phyloP scores from a whole-genome alignment of 2,888 invertebrate genomes.

The Epicampocera succincta region DNA sequence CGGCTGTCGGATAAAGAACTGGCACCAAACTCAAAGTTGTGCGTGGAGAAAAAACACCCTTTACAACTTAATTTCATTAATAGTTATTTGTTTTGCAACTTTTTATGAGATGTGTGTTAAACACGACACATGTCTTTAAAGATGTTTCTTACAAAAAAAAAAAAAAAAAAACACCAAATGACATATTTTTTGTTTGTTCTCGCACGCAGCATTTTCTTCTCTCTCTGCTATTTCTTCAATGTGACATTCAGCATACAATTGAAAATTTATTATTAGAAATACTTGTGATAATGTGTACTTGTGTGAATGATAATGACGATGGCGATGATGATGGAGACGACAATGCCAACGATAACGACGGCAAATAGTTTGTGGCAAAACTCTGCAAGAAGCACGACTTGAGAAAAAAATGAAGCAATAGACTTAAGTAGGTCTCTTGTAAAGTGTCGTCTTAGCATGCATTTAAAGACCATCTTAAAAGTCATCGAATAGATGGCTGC shows the following conservation, averaged over 20 bases:
- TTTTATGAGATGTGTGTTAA: conserved; percentile 58
- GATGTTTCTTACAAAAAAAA: conserved; percentile 25
- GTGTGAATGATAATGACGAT: conserved; percentile 55
- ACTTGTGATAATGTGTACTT: conserved; percentile 51
- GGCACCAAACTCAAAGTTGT: not conserved
- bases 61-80: conserved; percentile 32
- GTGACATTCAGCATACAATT: conserved; percentile 54
- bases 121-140: conserved; percentile 62
- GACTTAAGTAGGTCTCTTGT: conserved; percentile 72
- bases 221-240: conserved; percentile 23
- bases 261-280: conserved; percentile 58
- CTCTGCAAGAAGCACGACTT: not conserved
- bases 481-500: conserved; percentile 52
- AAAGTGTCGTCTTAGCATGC: conserved; percentile 71
- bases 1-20: no score
- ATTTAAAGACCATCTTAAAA: conserved; percentile 67
- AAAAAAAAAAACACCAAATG: no score
- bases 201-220: conserved; percentile 18
- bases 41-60: not conserved
- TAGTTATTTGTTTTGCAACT: conserved; percentile 38
- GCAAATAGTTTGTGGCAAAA: conserved; percentile 50
- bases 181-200: conserved; percentile 32
- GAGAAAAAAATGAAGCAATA: conserved; percentile 28
- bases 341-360: conserved; percentile 34
- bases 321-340: conserved; percentile 31